These are phyloP conservation scores for Gymnorhina tibicen DNA, from an alignment of 2,113 vertebrate genomes.

Conservation along the genomic window DNA sequence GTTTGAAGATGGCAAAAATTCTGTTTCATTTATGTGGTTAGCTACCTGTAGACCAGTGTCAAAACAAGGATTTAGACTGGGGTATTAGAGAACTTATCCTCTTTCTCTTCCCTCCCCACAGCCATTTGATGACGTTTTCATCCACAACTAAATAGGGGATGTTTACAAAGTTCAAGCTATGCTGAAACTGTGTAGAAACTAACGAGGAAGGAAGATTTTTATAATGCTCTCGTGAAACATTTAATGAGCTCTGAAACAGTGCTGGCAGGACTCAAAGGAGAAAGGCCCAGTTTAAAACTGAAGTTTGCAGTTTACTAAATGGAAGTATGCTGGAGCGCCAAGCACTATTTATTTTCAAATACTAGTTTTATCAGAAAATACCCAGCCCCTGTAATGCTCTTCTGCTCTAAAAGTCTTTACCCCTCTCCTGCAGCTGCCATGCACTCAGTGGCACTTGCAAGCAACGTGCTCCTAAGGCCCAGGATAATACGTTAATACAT, in stretches of 20 bases:
- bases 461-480: not conserved
- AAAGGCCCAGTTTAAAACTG: not conserved
- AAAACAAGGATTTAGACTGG: not conserved
- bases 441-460: not conserved
- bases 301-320: not conserved
- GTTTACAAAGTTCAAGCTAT: not conserved
- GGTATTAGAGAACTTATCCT: not conserved
- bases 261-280: slow-evolving; percentile 3
- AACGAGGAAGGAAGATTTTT: slow-evolving; percentile 2
- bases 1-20: not conserved
- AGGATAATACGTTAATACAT: not conserved
- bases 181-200: not conserved
- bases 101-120: not conserved
- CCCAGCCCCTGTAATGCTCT: not conserved
- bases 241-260: slow-evolving; percentile 15
- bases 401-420: not conserved
- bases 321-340: not conserved
- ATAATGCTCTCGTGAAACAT: not conserved
- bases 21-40: not conserved
- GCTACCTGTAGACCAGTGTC: not conserved
- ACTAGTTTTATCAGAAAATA: slow-evolving; percentile 9
- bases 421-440: not conserved
- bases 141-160: not conserved
- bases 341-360: not conserved
- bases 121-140: not conserved